Evolutionary conservation across 1,140 invertebrate genomes (phyloP).

Genomic region (Trypoxylus dichotomus): DNA sequence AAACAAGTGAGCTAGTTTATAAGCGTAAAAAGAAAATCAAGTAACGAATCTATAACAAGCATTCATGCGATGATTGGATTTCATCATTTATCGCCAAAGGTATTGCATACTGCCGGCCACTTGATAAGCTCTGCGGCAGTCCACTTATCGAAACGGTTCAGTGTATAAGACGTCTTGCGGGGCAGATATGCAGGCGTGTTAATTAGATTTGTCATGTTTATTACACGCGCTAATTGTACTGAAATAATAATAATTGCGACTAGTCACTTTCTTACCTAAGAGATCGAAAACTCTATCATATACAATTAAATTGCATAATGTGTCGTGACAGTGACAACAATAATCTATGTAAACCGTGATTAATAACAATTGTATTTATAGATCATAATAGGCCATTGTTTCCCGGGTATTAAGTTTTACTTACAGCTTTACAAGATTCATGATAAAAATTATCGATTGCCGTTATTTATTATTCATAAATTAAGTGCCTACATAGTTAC

Average conservation of each 20-base stretch:
- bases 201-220: conserved; percentile 12
- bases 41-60: too few relatives aligned
- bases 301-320: conserved; percentile 1
- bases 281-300: not conserved
- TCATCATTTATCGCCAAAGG: too few relatives aligned
- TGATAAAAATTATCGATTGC: conserved; percentile 19
- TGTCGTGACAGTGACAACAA: conserved; percentile 7
- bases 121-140: not conserved
- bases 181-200: not conserved
- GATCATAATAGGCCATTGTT: conserved; percentile 18
- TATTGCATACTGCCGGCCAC: not conserved
- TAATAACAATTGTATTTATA: conserved; percentile 16
- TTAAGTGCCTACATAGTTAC: not conserved
- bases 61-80: too few relatives aligned
- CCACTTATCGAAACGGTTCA: not conserved
- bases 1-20: too few relatives aligned
- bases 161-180: not conserved
- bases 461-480: conserved; percentile 4
- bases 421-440: not conserved
- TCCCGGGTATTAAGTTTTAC: not conserved
- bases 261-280: not conserved
- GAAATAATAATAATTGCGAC: not conserved
- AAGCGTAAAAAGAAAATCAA: too few relatives aligned
- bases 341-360: conserved; percentile 16
- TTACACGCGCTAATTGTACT: conserved; percentile 1